A percentile compares a stretch with the other conserved stretches of the same genome.
Conservation (phyloP, 2,888 invertebrate species). For the Drosophila austrosaltans region DNA sequence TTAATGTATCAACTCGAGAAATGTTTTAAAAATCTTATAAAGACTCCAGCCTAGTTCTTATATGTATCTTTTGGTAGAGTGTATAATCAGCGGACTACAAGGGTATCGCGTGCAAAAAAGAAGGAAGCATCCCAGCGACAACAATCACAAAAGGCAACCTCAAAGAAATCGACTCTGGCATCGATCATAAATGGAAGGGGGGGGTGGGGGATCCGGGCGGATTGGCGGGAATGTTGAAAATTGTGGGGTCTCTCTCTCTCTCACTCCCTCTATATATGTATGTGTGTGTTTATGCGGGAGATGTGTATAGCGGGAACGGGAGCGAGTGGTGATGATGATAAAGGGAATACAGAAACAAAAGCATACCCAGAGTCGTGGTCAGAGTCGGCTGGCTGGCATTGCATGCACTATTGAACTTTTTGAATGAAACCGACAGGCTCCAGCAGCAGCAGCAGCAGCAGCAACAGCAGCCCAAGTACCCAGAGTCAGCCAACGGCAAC, state of each 20-base stretch:
- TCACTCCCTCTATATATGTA: background rate
- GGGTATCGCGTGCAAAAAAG: slow-evolving; percentile 41
- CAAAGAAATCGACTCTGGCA: slow-evolving; percentile 72
- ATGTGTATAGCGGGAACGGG: background rate
- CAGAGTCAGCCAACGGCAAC: slow-evolving; percentile 59
- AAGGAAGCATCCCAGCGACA: slow-evolving; percentile 47
- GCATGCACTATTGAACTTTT: slow-evolving; percentile 78
- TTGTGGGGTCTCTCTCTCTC: slow-evolving; percentile 12
- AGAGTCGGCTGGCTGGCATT: slow-evolving; percentile 45
- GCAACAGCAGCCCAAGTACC: slow-evolving; percentile 35
- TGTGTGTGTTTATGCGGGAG: slow-evolving; percentile 6
- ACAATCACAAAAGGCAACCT: slow-evolving; percentile 63
- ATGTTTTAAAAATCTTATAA: background rate
- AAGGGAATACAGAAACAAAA: slow-evolving; percentile 15
- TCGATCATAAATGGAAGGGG: slow-evolving; percentile 69
- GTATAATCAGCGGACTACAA: slow-evolving; percentile 24
- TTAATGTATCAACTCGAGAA: too few species aligned
- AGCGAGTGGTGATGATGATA: background rate
- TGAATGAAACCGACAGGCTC: slow-evolving; percentile 78
- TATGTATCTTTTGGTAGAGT: background rate
- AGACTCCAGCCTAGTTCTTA: background rate
- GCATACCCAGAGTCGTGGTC: slow-evolving; percentile 18
- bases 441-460: slow-evolving; percentile 31
- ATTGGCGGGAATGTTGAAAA: slow-evolving; percentile 18
- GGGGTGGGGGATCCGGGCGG: background rate